Evolutionary conservation across 92 coral and sea anemone genomes (phyloP).

Genomic region (Zoanthus sansibaricus): DNA sequence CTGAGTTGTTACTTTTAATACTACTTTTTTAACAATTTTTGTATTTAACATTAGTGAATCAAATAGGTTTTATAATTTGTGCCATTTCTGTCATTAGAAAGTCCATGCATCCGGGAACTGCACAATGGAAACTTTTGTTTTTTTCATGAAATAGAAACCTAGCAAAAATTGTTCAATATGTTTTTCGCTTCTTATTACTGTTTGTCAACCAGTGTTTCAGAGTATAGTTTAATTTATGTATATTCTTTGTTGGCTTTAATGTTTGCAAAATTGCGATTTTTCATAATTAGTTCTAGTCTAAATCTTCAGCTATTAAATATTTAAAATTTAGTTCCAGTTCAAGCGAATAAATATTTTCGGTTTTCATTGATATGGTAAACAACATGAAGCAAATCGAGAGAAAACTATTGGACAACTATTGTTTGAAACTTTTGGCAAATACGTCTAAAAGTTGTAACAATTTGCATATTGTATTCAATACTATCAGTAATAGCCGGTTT

Average conservation of each 20-base stretch:
- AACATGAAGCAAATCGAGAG: background rate
- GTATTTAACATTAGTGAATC: too few relatives aligned
- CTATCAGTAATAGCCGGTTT: background rate
- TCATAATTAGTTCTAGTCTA: background rate
- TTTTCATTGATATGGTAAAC: background rate
- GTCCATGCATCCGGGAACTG: too few relatives aligned
- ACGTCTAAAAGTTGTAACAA: slow-evolving; percentile 6
- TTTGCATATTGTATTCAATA: slow-evolving; percentile 23
- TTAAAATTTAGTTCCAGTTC: background rate
- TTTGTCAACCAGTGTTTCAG: background rate
- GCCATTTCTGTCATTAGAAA: too few relatives aligned
- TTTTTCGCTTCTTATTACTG: background rate
- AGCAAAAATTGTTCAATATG: background rate
- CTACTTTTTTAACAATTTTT: too few relatives aligned
- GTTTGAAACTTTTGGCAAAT: background rate
- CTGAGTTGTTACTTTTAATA: too few relatives aligned
- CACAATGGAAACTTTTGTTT: too few relatives aligned
- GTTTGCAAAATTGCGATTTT: background rate
- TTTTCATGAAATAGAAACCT: too few relatives aligned
- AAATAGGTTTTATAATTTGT: too few relatives aligned
- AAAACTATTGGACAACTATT: slow-evolving; percentile 7
- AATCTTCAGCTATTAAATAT: background rate
- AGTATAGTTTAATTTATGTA: background rate
- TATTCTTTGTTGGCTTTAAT: background rate
- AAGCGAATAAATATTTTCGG: background rate